These are phyloP conservation scores for Acestrorhynchus altus DNA, from an alignment of 2,797 vertebrate species.

Conservation along the genomic window DNA sequence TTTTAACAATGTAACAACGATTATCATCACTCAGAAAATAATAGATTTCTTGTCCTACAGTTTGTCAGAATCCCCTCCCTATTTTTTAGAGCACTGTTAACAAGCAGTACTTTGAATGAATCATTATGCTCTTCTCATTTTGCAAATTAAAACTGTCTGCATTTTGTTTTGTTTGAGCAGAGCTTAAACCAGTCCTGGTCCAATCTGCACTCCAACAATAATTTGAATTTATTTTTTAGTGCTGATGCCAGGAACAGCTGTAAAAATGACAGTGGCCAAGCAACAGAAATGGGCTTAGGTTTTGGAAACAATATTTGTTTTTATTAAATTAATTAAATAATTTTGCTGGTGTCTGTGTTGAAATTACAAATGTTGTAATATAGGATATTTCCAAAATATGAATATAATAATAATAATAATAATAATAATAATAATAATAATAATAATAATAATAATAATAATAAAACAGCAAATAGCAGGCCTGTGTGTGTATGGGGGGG, in stretches of 20 bases:
- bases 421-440: no score
- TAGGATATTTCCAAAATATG: no score
- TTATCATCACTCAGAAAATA: constrained; percentile 45
- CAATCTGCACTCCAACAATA: constrained; percentile 11
- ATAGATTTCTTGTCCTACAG: constrained; percentile 4
- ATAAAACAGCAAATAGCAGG: no score
- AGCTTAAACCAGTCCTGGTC: neutral
- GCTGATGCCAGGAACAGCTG: neutral
- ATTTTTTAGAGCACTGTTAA: neutral
- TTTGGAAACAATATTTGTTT: neutral
- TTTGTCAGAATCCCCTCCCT: neutral
- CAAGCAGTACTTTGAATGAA: constrained; percentile 7
- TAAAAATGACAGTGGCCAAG: neutral
- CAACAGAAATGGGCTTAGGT: no score
- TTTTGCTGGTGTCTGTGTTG: neutral
- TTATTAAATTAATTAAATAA: no score
- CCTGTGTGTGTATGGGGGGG: no score
- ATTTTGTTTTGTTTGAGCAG: neutral
- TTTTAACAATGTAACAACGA: constrained; percentile 40
- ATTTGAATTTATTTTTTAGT: neutral
- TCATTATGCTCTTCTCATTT: neutral
- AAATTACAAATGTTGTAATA: no score
- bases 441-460: no score
- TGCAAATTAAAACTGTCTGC: neutral
- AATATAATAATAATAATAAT: no score